Percentiles rank a stretch among this genome's conserved stretches.
These are phyloP conservation scores for Melanogrammus aeglefinus DNA, from an alignment of 2,797 vertebrate species.

Conservation along the genomic window DNA sequence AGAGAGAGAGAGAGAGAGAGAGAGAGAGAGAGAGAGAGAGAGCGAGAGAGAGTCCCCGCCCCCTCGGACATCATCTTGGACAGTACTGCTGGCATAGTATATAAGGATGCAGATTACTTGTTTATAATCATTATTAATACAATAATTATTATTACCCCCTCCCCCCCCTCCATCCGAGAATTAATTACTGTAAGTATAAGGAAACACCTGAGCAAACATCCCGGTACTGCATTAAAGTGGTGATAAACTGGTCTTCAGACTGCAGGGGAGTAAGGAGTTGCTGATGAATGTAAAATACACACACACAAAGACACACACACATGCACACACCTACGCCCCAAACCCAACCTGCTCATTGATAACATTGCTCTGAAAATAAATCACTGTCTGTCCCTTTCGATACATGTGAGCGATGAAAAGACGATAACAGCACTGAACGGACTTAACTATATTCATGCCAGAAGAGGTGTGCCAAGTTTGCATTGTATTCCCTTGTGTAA, in stretches of 20 bases:
- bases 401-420: background rate
- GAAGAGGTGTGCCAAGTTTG: background rate
- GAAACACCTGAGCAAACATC: conserved; percentile 14
- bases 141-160: background rate
- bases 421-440: background rate
- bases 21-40: no score
- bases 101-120: background rate
- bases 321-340: background rate
- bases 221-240: conserved; percentile 25
- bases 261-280: background rate
- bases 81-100: background rate
- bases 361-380: background rate
- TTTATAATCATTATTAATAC: background rate
- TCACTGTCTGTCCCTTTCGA: background rate
- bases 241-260: conserved; percentile 5
- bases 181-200: conserved; percentile 33
- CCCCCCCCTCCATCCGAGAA: conserved; percentile 25
- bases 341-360: background rate
- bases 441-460: background rate
- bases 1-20: no score
- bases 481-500: background rate
- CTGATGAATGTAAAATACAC: background rate
- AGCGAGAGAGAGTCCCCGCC: no score
- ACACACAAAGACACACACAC: background rate
- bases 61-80: background rate